Base-by-base conservation (phyloP, 1,140 invertebrate genomes). In the Drosophila hydei region DNA sequence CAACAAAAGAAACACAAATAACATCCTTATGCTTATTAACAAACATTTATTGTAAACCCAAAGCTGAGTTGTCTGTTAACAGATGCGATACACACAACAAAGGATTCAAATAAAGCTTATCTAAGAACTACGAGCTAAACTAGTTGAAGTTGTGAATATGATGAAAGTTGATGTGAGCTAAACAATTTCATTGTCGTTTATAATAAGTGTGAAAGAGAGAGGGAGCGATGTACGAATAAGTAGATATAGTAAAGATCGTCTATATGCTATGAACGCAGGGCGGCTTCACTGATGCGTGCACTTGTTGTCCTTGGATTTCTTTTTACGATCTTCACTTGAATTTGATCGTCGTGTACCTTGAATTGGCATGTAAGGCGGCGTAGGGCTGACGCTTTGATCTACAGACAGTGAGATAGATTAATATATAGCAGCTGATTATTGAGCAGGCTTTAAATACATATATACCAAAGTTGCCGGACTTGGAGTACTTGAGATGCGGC, bases 331-430 rank as follows among this genome's bases (percentile, higher is more conserved):
- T 60, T 93, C 89, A 73, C 92, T 92, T 42, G 93, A 92, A 69
- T 93, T 95, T 51, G 90, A 91, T 76, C 95, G 92, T 61, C 95
- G 92, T 77, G 96, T 95, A 45, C 95, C 95, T 91, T 95, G 95
- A 76, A 96, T 95, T 47, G 95, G 95, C 95, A 96, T 96, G 75
- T 96, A 96, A 69, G 95, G 95, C 4, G 95, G 94, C 56, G 93
- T 93, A 48, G 93, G 92, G 69, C 92, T 92, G 30, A 93, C 92
- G 72, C 94, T 94, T 25, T 94, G 84, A 90, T 91, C 90, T 91
- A 50, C 3, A 55, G n/a, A 36, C 23, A 38, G 9, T 55, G 21
- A 27, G 0, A 63, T 14, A 61, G 8, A 52, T 76, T 33, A 58
- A 55, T 52, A 76, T 59, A 72, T 11, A 47, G 50, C 40, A 19